Evolutionary conservation across 1,140 invertebrate genomes (phyloP).

Genomic region (Akabosia matsudoensis): DNA sequence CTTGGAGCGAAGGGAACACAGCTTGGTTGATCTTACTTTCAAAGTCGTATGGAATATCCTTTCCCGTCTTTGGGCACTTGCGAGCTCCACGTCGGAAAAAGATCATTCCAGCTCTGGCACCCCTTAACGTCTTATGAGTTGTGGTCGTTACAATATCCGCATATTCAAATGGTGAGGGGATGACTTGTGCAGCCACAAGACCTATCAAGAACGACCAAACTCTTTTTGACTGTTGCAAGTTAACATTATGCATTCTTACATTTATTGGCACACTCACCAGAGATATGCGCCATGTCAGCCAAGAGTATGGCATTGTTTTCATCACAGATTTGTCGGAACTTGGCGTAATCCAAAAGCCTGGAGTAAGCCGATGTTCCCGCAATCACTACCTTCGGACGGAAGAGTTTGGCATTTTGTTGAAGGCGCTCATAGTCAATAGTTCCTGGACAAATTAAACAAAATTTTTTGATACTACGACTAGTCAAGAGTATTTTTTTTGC

Average conservation of each 20-base stretch:
- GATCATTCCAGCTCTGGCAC: slow-evolving; percentile 50
- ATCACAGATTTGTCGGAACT: slow-evolving; percentile 62
- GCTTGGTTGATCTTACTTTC: slow-evolving; percentile 64
- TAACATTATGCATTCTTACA: background rate
- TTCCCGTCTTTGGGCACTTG: slow-evolving; percentile 55
- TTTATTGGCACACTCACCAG: slow-evolving; percentile 19
- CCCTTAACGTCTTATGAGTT: slow-evolving; percentile 84
- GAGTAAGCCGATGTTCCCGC: slow-evolving; percentile 68
- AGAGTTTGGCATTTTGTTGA: slow-evolving; percentile 58
- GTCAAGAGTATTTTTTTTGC: too few relatives aligned
- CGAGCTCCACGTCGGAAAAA: slow-evolving; percentile 60
- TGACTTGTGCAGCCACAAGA: slow-evolving; percentile 61
- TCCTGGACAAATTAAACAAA: slow-evolving; percentile 50
- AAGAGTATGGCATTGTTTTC: slow-evolving; percentile 60
- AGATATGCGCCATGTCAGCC: slow-evolving; percentile 67
- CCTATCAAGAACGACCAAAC: slow-evolving; percentile 54
- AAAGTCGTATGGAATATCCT: slow-evolving; percentile 62
- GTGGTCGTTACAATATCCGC: slow-evolving; percentile 94
- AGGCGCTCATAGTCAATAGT: slow-evolving; percentile 67
- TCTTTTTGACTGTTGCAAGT: background rate
- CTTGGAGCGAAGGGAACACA: slow-evolving; percentile 69
- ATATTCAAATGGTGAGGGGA: slow-evolving; percentile 63
- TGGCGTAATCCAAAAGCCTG: slow-evolving; percentile 63
- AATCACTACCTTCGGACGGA: slow-evolving; percentile 65
- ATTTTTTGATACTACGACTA: background rate